Conservation (phyloP, 2,797 vertebrate species). For the Parauchenoglanis punctatus region DNA sequence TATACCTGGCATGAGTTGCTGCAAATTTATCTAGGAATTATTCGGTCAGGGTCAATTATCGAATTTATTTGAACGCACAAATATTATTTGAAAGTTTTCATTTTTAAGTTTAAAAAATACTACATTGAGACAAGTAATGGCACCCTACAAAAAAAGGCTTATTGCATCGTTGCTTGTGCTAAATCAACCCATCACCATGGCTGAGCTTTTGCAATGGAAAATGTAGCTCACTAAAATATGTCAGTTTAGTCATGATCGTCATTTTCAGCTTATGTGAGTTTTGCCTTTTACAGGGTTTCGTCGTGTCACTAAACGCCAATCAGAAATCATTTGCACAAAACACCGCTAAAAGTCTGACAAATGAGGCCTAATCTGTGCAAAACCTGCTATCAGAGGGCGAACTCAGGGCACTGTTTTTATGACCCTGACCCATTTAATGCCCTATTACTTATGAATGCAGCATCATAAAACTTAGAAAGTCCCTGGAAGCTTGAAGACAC, state of each 20-base stretch:
- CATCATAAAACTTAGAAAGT: conserved; percentile 5
- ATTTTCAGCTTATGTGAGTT: not conserved
- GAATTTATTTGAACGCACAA: not conserved
- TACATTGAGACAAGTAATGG: not conserved
- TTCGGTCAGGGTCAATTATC: not conserved
- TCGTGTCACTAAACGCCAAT: not conserved
- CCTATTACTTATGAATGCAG: not conserved
- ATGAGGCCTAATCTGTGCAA: not conserved
- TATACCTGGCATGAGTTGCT: not conserved
- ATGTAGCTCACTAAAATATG: not conserved
- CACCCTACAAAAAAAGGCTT: not conserved
- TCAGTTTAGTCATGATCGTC: not conserved
- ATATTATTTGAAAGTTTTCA: not conserved
- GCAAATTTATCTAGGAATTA: not conserved
- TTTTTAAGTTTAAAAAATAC: too few relatives aligned
- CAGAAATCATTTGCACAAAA: not conserved
- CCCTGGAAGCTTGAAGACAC: not conserved
- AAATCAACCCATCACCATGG: not conserved
- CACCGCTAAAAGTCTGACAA: not conserved
- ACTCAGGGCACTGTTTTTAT: not conserved
- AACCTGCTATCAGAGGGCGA: not conserved
- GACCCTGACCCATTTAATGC: not conserved
- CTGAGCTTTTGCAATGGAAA: not conserved
- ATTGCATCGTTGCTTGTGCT: not conserved
- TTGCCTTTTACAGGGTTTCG: not conserved